A percentile compares a stretch with the other conserved stretches of the same genome.
Evolutionary conservation across 2,888 invertebrate genomes (phyloP).

Genomic region (Allophyes oxyacanthae): DNA sequence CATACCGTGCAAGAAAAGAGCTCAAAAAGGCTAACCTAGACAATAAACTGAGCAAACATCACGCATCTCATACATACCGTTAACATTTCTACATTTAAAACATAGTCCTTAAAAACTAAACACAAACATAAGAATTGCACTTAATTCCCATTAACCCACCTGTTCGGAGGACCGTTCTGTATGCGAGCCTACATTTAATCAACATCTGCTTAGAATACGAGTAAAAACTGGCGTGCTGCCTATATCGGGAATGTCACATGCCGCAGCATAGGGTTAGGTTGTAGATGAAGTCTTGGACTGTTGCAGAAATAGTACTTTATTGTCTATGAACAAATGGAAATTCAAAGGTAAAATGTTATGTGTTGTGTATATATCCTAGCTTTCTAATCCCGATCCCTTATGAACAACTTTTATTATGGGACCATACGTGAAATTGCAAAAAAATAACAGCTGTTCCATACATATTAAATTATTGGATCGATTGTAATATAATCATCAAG

Average conservation of each 20-base stretch:
- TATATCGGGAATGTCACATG: constrained; percentile 56
- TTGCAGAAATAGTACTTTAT: constrained; percentile 4
- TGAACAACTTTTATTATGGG: no score
- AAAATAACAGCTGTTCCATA: no score
- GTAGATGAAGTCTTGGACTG: background rate
- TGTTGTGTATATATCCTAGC: no score
- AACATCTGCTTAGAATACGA: constrained; percentile 61
- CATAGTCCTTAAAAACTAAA: constrained; percentile 25
- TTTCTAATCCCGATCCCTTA: no score
- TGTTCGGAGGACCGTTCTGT: constrained; percentile 38
- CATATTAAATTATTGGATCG: no score
- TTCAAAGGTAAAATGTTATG: no score
- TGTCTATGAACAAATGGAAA: background rate
- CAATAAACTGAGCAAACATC: no score
- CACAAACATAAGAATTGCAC: constrained; percentile 16
- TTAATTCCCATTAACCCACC: constrained; percentile 43
- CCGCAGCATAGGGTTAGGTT: constrained; percentile 30
- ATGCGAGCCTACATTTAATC: constrained; percentile 44
- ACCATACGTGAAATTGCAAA: no score
- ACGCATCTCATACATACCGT: constrained; percentile 3
- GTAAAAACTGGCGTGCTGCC: constrained; percentile 45
- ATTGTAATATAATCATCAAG: no score
- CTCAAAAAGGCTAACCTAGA: background rate
- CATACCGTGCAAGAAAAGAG: background rate
- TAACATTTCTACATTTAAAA: constrained; percentile 2